Evolutionary conservation across 2,888 invertebrate species (phyloP), one percentile per base, ranked within the genome.

Genomic region (Ptychoptera contaminata): DNA sequence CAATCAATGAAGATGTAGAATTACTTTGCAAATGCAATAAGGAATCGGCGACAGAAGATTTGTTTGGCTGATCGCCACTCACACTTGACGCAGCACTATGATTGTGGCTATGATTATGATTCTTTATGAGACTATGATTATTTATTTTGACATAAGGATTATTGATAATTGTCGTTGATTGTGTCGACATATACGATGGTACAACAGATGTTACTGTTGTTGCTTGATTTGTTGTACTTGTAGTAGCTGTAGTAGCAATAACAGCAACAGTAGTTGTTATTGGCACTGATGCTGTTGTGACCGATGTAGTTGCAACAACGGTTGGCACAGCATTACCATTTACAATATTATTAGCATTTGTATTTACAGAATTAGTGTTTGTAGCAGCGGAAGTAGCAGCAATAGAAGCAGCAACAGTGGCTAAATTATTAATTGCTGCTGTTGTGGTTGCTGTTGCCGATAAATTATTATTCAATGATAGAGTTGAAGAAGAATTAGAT

Each of bases 261-360:
- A 23, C 7, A 23, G 23, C 23, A 23, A 23, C 23, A 23, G 23
- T 23, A 7, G 4, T 23, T 38, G 39, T 37, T 39, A 34, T 38
- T 31, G 34, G 37, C 8, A 29, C 15, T 6, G 39, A 16, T 3
- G 39, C 23, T 39, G 44, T 44, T 44, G 43, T 37, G 43, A 31
- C 30, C 11, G 44, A 37, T 40, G 37, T 10, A 30, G 40, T 16
- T 29, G 15, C 40, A 30, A 42, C 7, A 34, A 38, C 8, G 2
- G n/a, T 23, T 41, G 45, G 2, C 6, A 37, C 45, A 41, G 32
- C 37, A 34, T 48, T 49, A 47, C 46, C 49, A 48, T 48, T 50
- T 47, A 50, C 49, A 48, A 47, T 49, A 42, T 46, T 46, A 34
- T 49, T 50, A 29, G 29, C 30, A 15, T 7, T 31, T 12, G 29